Conservation (phyloP, 2,113 vertebrate genomes). For the Ardeotis arabs region DNA sequence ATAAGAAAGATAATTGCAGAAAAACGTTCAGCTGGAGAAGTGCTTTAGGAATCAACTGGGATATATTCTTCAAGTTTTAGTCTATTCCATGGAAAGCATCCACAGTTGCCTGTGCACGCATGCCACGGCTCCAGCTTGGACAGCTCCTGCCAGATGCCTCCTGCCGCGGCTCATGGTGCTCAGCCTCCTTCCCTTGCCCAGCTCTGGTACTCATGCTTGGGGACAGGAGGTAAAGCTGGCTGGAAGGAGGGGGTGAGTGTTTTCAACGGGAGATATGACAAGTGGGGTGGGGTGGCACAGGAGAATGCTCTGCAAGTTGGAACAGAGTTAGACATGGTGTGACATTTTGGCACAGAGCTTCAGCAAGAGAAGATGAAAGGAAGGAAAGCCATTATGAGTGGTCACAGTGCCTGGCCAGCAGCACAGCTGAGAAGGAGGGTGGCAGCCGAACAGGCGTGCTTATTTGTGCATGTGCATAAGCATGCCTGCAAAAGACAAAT, state of each 20-base stretch:
- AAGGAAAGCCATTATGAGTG: neutral
- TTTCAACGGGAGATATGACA: neutral
- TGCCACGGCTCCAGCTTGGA: neutral
- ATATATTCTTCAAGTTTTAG: neutral
- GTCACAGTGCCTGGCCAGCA: neutral
- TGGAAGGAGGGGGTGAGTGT: too few species aligned
- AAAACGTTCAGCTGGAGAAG: neutral
- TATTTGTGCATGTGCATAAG: accelerated
- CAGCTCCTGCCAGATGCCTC: neutral
- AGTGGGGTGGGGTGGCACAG: neutral
- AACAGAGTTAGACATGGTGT: neutral
- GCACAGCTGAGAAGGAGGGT: neutral
- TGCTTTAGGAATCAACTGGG: neutral
- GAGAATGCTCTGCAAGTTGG: neutral
- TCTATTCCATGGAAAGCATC: neutral
- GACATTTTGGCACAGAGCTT: neutral
- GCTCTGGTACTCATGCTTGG: accelerated
- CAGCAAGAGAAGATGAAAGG: too few species aligned
- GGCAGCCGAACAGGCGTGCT: neutral
- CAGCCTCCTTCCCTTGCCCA: neutral
- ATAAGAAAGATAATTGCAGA: slow-evolving; percentile 7
- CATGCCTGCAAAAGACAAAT: neutral
- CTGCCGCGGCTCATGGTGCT: accelerated
- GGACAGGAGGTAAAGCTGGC: neutral
- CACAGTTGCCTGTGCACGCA: neutral